Percentiles rank a stretch among this genome's conserved stretches.
Conservation (phyloP, 2,113 vertebrate species). For the Muntiacus muntjak region DNA sequence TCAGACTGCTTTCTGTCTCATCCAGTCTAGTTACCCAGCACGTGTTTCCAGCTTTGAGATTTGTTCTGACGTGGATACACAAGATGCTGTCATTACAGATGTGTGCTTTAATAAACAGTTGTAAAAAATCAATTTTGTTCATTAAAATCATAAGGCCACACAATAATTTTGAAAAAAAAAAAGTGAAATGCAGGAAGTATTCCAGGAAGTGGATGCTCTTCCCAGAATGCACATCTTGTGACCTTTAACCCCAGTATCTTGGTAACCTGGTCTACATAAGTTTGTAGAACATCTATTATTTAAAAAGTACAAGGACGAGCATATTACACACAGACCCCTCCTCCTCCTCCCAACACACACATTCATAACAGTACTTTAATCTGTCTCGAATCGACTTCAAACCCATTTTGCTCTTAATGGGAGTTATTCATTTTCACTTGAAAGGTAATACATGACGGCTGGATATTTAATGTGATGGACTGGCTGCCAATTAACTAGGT, state of each 20-base stretch:
- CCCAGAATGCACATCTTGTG: constrained; percentile 69
- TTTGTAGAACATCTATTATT: constrained; percentile 85
- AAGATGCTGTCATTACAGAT: constrained; percentile 29
- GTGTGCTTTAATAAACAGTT: constrained; percentile 57
- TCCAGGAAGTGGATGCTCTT: constrained; percentile 70
- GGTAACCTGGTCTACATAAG: constrained; percentile 78
- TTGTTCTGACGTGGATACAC: constrained; percentile 15
- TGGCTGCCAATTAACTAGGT: constrained; percentile 84
- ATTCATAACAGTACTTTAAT: constrained; percentile 88
- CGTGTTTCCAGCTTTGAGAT: neutral
- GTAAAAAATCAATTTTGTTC: constrained; percentile 67
- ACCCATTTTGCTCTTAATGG: constrained; percentile 86
- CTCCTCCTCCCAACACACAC: constrained; percentile 78
- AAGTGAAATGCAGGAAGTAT: constrained; percentile 64
- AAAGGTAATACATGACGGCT: constrained; percentile 86
- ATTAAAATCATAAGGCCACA: constrained; percentile 55
- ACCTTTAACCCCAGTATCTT: constrained; percentile 77
- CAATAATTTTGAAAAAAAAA: constrained; percentile 37
- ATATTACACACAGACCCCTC: constrained; percentile 78
- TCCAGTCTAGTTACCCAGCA: neutral
- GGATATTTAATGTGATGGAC: constrained; percentile 86
- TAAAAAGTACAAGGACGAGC: constrained; percentile 84
- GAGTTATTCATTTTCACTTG: constrained; percentile 89
- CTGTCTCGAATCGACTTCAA: constrained; percentile 87
- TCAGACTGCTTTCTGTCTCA: neutral